These are phyloP conservation scores for Dendrophyllia cribrosa DNA, from an alignment of 64 coral and sea anemone species.

Conservation along the genomic window DNA sequence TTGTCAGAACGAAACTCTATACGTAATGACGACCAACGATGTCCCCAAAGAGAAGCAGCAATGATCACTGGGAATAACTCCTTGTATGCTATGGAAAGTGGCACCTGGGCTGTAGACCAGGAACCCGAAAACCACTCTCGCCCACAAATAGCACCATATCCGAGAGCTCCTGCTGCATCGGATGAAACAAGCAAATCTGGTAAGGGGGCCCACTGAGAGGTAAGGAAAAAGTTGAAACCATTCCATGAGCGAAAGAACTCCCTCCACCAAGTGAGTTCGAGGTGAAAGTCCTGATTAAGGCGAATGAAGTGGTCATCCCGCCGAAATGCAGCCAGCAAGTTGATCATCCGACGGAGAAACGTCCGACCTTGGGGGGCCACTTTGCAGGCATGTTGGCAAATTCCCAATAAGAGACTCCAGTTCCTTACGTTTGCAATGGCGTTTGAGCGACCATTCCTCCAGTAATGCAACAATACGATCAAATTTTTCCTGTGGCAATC, in stretches of 20 bases:
- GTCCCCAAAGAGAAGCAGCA: not conserved
- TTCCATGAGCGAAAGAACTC: slow-evolving; percentile 18
- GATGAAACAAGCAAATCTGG: not conserved
- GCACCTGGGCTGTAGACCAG: slow-evolving; percentile 8
- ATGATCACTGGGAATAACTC: slow-evolving; percentile 8
- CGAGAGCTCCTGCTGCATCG: slow-evolving; percentile 22
- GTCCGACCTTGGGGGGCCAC: too few species aligned
- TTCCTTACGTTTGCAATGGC: too few species aligned
- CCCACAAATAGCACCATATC: slow-evolving; percentile 30
- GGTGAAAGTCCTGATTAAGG: slow-evolving; percentile 17
- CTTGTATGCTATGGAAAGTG: not conserved
- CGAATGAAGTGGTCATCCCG: not conserved
- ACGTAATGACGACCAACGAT: not conserved
- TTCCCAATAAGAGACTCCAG: too few species aligned
- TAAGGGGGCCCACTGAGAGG: slow-evolving; percentile 1
- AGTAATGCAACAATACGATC: too few species aligned
- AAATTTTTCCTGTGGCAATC: too few species aligned
- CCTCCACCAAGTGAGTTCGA: not conserved
- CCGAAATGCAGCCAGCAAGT: not conserved
- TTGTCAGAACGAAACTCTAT: slow-evolving; percentile 25
- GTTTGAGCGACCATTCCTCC: too few species aligned
- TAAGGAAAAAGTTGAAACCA: slow-evolving; percentile 25
- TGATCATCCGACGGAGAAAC: too few species aligned
- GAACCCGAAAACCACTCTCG: slow-evolving; percentile 16
- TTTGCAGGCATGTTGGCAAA: too few species aligned